Evolutionary conservation across 2,797 vertebrate species (phyloP).

Genomic region (Aplochiton taeniatus): DNA sequence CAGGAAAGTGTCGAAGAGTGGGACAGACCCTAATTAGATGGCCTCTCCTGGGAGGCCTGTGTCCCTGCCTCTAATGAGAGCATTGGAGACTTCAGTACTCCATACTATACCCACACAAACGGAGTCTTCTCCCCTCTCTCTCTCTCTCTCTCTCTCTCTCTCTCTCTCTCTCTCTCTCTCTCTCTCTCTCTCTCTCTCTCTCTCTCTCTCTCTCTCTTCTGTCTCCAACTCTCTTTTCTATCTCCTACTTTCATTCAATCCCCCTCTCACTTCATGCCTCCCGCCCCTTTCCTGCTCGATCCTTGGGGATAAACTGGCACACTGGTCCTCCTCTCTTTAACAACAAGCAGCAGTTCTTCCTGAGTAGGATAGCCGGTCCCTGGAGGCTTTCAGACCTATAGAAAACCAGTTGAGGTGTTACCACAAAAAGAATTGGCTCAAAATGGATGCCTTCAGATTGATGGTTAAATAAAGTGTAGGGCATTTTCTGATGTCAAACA

Average conservation of each 20-base stretch:
- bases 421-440: not conserved
- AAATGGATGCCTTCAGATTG: too few species aligned
- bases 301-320: conserved; percentile 3
- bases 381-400: not conserved
- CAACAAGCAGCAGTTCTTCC: not conserved
- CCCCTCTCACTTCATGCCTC: conserved; percentile 4
- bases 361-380: not conserved
- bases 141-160: not conserved
- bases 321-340: conserved; percentile 5
- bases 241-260: not conserved
- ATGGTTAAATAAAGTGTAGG: too few species aligned
- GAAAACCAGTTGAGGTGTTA: not conserved
- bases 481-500: too few species aligned
- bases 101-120: too few species aligned
- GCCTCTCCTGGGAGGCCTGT: conserved; percentile 52
- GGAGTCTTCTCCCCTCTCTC: not conserved
- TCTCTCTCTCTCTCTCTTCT: conserved; percentile 12
- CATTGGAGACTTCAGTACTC: conserved; percentile 62
- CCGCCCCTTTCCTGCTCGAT: not conserved
- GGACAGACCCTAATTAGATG: conserved; percentile 70
- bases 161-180: conserved; percentile 10
- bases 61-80: conserved; percentile 75
- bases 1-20: conserved; percentile 52
- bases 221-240: too few species aligned
- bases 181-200: conserved; percentile 6